phyloP scores from a whole-genome alignment of 2,797 vertebrate species.

The Geotrypetes seraphini region DNA sequence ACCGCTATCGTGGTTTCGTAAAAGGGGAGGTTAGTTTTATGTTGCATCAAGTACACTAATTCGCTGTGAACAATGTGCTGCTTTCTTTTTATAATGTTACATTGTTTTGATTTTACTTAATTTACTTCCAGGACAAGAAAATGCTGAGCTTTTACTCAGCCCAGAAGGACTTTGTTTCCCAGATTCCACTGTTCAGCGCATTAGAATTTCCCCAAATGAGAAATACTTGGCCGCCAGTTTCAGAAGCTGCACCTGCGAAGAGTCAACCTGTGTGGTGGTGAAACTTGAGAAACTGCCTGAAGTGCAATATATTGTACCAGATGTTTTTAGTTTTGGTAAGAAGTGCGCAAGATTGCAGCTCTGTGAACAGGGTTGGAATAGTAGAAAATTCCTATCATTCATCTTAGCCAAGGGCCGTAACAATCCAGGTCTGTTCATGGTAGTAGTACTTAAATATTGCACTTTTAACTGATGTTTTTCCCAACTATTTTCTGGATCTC shows the following conservation, averaged over 20 bases:
- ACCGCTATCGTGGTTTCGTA: too few relatives aligned
- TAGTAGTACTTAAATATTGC: too few relatives aligned
- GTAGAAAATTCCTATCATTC: too few relatives aligned
- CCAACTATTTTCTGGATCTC: too few relatives aligned
- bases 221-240: constrained; percentile 67
- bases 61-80: background rate
- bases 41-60: background rate
- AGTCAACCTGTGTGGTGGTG: constrained; percentile 63
- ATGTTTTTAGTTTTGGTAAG: constrained; percentile 83
- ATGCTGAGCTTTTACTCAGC: constrained; percentile 61
- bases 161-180: constrained; percentile 45
- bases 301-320: constrained; percentile 53
- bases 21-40: too few relatives aligned
- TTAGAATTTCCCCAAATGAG: constrained; percentile 79
- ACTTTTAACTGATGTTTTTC: too few relatives aligned
- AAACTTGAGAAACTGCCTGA: constrained; percentile 42
- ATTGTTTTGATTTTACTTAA: background rate
- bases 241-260: constrained; percentile 56
- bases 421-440: too few relatives aligned
- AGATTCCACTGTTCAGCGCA: constrained; percentile 64
- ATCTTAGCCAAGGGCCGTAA: too few relatives aligned
- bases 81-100: background rate
- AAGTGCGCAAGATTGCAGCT: too few relatives aligned
- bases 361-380: too few relatives aligned
- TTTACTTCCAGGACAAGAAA: constrained; percentile 38